These are phyloP conservation scores for Drosophila murphyi DNA, from an alignment of 1,140 invertebrate species.

Conservation along the genomic window DNA sequence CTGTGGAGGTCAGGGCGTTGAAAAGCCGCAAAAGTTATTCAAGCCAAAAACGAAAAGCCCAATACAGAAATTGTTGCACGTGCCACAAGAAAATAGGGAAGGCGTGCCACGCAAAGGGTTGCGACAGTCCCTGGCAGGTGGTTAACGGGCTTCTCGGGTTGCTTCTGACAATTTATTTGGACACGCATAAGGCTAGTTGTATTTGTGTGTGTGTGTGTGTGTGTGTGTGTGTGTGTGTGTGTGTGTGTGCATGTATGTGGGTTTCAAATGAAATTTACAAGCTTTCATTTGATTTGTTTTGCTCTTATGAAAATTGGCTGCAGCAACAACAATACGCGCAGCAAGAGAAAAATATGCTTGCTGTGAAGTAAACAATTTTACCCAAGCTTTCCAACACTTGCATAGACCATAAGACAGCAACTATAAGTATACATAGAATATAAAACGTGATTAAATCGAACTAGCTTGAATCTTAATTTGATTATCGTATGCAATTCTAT, in stretches of 20 bases:
- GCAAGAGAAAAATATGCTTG: conserved; percentile 2
- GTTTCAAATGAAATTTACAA: conserved; percentile 15
- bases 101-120: background rate
- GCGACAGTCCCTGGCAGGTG: conserved; percentile 5
- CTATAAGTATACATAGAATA: background rate
- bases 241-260: conserved; percentile 2
- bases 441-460: background rate
- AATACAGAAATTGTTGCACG: conserved; percentile 33
- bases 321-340: conserved; percentile 14
- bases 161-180: background rate
- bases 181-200: background rate
- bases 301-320: conserved; percentile 22
- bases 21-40: conserved; percentile 64
- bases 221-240: background rate
- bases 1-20: conserved; percentile 35
- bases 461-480: no score
- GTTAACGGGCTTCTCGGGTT: background rate
- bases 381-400: background rate
- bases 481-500: background rate
- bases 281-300: conserved; percentile 32
- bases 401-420: background rate
- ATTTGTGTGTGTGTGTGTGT: conserved; percentile 5
- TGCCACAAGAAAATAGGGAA: conserved; percentile 4
- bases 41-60: conserved; percentile 19
- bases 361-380: background rate